Base-by-base conservation (phyloP, 1,140 invertebrate species). In the Bombyx mandarina region DNA sequence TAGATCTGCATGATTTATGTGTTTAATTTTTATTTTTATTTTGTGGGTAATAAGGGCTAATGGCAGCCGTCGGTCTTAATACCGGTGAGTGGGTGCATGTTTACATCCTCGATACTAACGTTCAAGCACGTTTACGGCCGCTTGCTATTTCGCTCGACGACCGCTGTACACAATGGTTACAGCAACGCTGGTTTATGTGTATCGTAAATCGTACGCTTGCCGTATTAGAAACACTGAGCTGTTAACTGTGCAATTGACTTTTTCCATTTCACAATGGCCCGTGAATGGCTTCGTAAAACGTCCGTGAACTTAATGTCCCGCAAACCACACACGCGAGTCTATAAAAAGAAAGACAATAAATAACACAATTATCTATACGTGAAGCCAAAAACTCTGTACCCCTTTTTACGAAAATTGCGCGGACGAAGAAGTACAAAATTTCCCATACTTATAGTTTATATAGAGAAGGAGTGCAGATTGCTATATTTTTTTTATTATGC, bases 31-130 rank as follows among this genome's bases (percentile, higher is more conserved):
- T 60, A 60, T 66, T 68, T 73, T 79, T 60, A 74, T 79, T 62
- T 82, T 78, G 69, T 74, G 72, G 77, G 64, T 78, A 73, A 73
- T 61, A 77, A 82, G 82, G 77, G 65, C 62, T 81, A 70, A 54
- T 63, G 56, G 61, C 73, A 58, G 56, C 60, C 65, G 72, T 70
- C 62, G 63, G 70, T 77, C 67, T 59, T 61, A 71, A 73, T 66
- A 63, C 68, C 65, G 77, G 79, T 85, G 76, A 83, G 75, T 83
- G 70, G 69, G 71, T 75, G 69, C 65, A 71, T 56, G 57, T 70
- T 70, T 79, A 69, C 63, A 69, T 72, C 48, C 54, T 35, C 9
- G 12, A 48, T 10, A 35, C 44, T 45, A 56, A 49, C 35, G 45
- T 45, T 8, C 46, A 48, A 35, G 26, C 26, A 35, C 26, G 26